These are phyloP conservation scores for Myripristis murdjan DNA, from an alignment of 2,797 vertebrate genomes.

Conservation along the genomic window DNA sequence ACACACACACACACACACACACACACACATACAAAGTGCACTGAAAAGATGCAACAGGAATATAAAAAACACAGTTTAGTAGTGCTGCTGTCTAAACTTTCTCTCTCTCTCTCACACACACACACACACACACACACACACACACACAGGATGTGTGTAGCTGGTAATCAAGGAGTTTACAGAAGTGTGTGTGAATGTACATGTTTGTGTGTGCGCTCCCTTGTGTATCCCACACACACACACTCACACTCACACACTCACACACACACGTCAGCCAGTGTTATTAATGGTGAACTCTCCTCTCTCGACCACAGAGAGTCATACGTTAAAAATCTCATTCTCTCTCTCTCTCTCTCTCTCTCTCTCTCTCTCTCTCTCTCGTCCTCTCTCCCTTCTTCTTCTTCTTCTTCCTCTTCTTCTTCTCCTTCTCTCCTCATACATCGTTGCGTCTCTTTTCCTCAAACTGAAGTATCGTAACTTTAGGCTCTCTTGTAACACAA, in stretches of 20 bases:
- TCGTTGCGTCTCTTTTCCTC: background rate
- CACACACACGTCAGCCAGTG: background rate
- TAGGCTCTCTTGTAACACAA: no score
- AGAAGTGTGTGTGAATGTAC: no score
- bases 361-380: no score
- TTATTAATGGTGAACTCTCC: background rate
- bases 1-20: no score
- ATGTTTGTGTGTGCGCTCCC: no score
- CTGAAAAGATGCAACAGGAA: no score
- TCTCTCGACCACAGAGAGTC: background rate
- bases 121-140: background rate
- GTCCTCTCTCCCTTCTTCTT: background rate
- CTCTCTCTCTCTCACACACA: background rate
- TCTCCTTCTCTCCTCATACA: background rate
- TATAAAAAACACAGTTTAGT: no score
- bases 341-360: no score
- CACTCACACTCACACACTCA: background rate
- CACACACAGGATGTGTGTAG: no score
- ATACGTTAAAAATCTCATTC: constrained; percentile 1
- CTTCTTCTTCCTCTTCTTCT: background rate
- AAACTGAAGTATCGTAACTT: no score
- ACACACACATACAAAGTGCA: background rate
- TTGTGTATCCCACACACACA: background rate
- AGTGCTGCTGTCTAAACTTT: no score
- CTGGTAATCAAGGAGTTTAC: no score